Base-by-base conservation (phyloP, 2,797 vertebrate genomes). In the Gallirallus australis region DNA sequence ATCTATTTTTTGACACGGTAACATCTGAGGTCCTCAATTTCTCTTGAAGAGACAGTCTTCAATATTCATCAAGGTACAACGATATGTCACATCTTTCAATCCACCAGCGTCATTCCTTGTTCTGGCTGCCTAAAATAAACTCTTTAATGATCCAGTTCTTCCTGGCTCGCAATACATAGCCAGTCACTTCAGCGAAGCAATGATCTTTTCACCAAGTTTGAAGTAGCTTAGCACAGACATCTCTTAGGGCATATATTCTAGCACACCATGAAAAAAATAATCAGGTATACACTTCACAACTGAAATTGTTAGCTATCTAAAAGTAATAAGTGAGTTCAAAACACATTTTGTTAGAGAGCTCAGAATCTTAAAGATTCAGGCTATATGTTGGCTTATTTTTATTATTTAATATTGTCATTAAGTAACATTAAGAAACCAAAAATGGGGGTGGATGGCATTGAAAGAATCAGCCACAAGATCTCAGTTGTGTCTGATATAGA, bases 61-160 rank as follows among this genome's bases (percentile, higher is more conserved):
- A 80, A 1, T 83, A 87, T 89, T 89, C 82, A 85, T 92, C 78
- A 90, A 95, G 82, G 78, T 92, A 91, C 81, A 95, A 95, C 47
- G 71, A 14, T 82, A 94, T 94, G 93, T 94, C 94, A 90, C 79
- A 82, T 68, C 37, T 90, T 97, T 94, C 94, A 86, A 85, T 82
- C 50, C 7, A 24, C 37, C 45, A 71, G 10, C 42, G 70, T 52
- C 50, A 85, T 73, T 86, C 80, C 40, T 87, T 85, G 53, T 89
- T 71, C 86, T 82, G 31, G 53, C 50, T 94, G 75, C 96, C 94
- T 93, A 96, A 95, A 96, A 96, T 86, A 96, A 94, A 90, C 19
- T 92, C 78, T 89, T 77, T 75, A 70, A 87, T 65, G 78, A 91
- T 92, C 66, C 68, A 35, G 23, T 52, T 89, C 77, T 90, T 94